Base-by-base conservation (phyloP, 2,888 invertebrate species). In the Eulithis testata region DNA sequence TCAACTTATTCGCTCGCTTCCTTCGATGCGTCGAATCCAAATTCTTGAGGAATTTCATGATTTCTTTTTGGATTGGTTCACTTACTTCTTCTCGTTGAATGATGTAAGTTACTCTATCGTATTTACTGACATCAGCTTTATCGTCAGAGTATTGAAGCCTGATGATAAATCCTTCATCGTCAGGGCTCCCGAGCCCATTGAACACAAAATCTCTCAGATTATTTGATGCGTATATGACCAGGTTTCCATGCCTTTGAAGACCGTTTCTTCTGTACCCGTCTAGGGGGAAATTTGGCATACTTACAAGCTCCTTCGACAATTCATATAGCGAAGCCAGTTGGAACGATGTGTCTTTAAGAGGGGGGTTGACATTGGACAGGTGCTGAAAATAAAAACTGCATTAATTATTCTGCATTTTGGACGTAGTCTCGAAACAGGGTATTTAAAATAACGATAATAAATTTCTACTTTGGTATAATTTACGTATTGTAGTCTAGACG, bases 141-240 rank as follows among this genome's bases (percentile, higher is more conserved):
- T 49, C 12, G 8, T 51, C 61, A 50, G 72, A 63, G 49, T 75
- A 82, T 27, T 71, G 49, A 0, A 85, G 49, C 0, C 74, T 79
- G 1, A 87, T 12, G 1, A 84, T 49, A 0, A 79, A 55, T 0
- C 81, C 86, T 69, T 86, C 82, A 1, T 82, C 83, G 0, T 61
- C 50, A 0, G 77, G 72, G 4, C 76, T 65, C 0, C 79, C 82
- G 4, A 70, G 60, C 2, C 75, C 70, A 21, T 76, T 11, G 36
- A 72, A 75, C 0, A 85, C 63, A 60, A 76, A 86, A 11, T 83
- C 72, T 0, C 79, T 69, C 1, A 87, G 57, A 54, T 78, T 82
- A 9, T 75, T 73, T 0, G 87, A 84, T 4, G 83, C 6, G 63
- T 82, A 87, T 21, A 79, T 73, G 2, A 82, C 84, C 0, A 77